Evolutionary conservation across 2,797 vertebrate species (phyloP).

Genomic region (Brachymystax lenok): DNA sequence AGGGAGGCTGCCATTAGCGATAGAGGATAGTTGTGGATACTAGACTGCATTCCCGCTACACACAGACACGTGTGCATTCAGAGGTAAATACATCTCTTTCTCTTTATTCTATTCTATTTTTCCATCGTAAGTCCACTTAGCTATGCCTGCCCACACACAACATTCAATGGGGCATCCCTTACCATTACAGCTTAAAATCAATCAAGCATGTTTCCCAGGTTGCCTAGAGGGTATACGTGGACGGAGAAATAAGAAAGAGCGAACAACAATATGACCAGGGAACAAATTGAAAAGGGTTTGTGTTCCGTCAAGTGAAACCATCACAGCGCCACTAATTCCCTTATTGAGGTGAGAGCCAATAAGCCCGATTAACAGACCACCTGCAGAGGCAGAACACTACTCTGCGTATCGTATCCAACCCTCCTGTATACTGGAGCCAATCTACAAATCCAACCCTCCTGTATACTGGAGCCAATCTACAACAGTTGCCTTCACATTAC

Average conservation of each 20-base stretch:
- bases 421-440: not conserved
- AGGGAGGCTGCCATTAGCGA: not conserved
- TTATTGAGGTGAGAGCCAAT: conserved; percentile 19
- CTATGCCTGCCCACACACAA: conserved; percentile 6
- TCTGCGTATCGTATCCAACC: not conserved
- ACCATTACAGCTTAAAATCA: conserved; percentile 18
- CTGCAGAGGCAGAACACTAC: conserved; percentile 12
- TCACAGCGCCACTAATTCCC: conserved; percentile 17
- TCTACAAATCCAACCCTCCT: not conserved
- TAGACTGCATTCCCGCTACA: not conserved
- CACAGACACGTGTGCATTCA: not conserved
- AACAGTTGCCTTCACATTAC: not conserved
- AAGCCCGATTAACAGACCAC: conserved; percentile 12
- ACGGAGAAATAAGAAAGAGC: not conserved
- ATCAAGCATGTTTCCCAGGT: conserved; percentile 19
- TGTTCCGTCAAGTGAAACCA: conserved; percentile 2
- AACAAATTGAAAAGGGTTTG: conserved; percentile 14
- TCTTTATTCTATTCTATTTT: not conserved
- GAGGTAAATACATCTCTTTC: not conserved
- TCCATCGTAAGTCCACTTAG: not conserved
- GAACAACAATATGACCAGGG: conserved; percentile 5
- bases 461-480: not conserved
- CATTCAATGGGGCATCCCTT: conserved; percentile 7
- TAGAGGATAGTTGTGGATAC: not conserved
- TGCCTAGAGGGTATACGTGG: conserved; percentile 7